Conservation (phyloP, 2,888 invertebrate genomes). For the Trissoscelio sp. region DNA sequence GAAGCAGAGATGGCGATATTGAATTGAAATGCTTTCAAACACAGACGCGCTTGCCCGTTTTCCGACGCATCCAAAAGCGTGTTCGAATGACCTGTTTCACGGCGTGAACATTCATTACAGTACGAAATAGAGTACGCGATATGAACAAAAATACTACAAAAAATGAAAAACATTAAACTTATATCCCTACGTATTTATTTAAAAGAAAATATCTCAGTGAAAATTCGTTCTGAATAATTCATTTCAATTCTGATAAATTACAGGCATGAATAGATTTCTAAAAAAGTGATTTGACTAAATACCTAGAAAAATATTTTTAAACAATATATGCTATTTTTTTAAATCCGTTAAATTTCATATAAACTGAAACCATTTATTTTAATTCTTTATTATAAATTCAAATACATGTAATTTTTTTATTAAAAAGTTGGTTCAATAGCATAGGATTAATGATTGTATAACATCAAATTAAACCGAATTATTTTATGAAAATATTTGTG, state of each 20-base stretch:
- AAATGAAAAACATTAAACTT: slow-evolving; percentile 24
- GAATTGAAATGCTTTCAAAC: slow-evolving; percentile 66
- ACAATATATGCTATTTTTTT: no score
- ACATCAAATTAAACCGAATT: no score
- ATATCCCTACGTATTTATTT: background rate
- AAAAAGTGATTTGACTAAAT: slow-evolving; percentile 1
- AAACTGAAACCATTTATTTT: no score
- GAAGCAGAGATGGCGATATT: slow-evolving; percentile 61
- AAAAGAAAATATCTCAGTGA: slow-evolving; percentile 4
- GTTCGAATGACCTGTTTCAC: slow-evolving; percentile 62
- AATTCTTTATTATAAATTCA: no score
- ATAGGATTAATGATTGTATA: no score
- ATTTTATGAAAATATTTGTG: no score
- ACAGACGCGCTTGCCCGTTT: slow-evolving; percentile 45
- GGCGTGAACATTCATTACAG: slow-evolving; percentile 67
- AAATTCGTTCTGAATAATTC: slow-evolving; percentile 18
- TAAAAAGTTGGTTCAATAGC: no score
- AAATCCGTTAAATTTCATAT: no score
- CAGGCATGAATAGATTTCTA: background rate
- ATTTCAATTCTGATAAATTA: slow-evolving; percentile 12
- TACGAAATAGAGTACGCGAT: slow-evolving; percentile 44
- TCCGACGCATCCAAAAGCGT: slow-evolving; percentile 39
- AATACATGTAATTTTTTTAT: no score
- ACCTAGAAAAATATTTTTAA: background rate
- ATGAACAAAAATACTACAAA: slow-evolving; percentile 23